These are phyloP conservation scores for Misgurnus mizolepis DNA, from an alignment of 2,113 vertebrate species.

Conservation along the genomic window DNA sequence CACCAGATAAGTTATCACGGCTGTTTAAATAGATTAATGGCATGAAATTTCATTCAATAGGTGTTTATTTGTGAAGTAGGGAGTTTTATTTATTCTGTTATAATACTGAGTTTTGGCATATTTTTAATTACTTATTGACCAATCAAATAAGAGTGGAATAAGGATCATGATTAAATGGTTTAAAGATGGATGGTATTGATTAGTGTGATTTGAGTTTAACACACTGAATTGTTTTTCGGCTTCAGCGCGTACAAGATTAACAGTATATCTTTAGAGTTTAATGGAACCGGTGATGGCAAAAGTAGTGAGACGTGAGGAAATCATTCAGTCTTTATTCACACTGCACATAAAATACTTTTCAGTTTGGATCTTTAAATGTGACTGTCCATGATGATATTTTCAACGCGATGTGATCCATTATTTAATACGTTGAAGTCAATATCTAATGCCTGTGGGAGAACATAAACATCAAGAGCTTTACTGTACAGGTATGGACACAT, in stretches of 20 bases:
- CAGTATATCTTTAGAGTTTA: constrained; percentile 11
- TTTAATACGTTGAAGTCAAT: no score
- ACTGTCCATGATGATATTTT: no score
- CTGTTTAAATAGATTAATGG: background rate
- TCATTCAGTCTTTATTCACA: no score
- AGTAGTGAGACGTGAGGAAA: background rate
- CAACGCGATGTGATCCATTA: no score
- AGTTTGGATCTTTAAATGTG: no score
- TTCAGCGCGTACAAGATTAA: background rate
- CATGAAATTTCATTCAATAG: constrained; percentile 43
- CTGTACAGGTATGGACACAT: no score
- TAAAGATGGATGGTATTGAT: constrained; percentile 49
- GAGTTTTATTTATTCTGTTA: constrained; percentile 47
- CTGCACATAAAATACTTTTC: no score
- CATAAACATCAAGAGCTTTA: no score
- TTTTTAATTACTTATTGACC: constrained; percentile 62
- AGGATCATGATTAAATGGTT: constrained; percentile 51
- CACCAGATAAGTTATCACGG: constrained; percentile 13
- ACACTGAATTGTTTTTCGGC: constrained; percentile 27
- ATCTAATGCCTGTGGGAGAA: no score
- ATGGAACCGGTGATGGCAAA: background rate
- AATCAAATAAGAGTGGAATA: constrained; percentile 43
- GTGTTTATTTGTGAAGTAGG: constrained; percentile 11
- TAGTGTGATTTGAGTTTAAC: constrained; percentile 39
- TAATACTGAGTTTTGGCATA: constrained; percentile 50